Evolutionary conservation across 2,888 invertebrate genomes (phyloP).

Genomic region (Eupithecia vulgata): DNA sequence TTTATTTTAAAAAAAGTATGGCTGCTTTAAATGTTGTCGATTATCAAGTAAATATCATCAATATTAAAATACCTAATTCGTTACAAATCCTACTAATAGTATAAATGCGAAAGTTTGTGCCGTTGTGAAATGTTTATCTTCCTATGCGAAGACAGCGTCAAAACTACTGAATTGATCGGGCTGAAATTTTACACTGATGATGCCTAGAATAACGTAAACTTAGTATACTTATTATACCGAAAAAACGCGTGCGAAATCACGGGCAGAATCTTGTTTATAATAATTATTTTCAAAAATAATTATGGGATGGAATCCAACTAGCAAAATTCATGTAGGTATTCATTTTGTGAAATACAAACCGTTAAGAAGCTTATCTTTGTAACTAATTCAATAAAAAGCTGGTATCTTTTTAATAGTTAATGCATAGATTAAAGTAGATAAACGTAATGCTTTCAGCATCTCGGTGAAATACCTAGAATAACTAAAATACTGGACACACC

Average conservation of each 20-base stretch:
- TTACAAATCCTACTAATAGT: too few relatives aligned
- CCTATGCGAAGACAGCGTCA: too few relatives aligned
- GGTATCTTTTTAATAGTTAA: too few relatives aligned
- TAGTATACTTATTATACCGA: too few relatives aligned
- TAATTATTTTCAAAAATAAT: not conserved
- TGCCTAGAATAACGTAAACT: not conserved
- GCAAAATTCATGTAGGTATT: not conserved
- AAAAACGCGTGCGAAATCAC: too few relatives aligned
- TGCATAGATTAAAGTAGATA: not conserved
- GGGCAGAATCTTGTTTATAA: too few relatives aligned
- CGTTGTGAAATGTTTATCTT: not conserved
- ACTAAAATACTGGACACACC: slow-evolving; percentile 23
- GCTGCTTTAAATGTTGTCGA: not conserved
- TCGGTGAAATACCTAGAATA: slow-evolving; percentile 50
- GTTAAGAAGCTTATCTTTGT: not conserved
- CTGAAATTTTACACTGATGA: not conserved
- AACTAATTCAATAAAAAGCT: not conserved
- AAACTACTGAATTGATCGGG: too few relatives aligned
- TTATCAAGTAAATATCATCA: not conserved
- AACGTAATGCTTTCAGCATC: slow-evolving; percentile 3
- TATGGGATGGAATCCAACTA: not conserved
- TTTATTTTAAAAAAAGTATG: not conserved
- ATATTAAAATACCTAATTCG: not conserved
- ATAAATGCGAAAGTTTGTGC: too few relatives aligned
- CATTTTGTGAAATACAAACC: not conserved